Conservation (phyloP, 2,797 vertebrate genomes). For the Mionectes olivaceus region DNA sequence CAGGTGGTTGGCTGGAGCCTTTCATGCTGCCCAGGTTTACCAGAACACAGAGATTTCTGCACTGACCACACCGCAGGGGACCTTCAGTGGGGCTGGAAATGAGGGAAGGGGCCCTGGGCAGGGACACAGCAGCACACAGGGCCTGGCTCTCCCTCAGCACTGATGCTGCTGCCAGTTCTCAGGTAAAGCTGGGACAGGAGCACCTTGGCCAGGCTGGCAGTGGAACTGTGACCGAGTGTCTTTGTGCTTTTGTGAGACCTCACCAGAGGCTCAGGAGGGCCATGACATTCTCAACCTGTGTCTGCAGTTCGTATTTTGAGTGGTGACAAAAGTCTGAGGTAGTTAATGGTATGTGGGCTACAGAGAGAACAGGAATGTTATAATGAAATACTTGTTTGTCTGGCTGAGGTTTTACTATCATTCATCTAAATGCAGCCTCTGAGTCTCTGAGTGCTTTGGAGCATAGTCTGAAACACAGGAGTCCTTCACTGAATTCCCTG, state of each 20-base stretch:
- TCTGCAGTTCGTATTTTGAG: rapidly evolving
- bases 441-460: background rate
- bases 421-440: rapidly evolving
- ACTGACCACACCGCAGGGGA: rapidly evolving
- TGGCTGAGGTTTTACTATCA: background rate
- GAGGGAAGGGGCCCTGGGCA: background rate
- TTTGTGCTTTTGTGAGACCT: background rate
- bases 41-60: background rate
- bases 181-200: background rate
- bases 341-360: background rate
- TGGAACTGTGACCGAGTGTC: background rate
- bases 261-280: background rate
- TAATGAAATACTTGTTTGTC: too few species aligned
- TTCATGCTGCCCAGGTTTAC: too few species aligned
- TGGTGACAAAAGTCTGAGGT: background rate
- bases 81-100: rapidly evolving
- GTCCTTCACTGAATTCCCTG: background rate
- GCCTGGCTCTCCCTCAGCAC: background rate
- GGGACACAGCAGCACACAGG: background rate
- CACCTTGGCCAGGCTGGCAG: background rate
- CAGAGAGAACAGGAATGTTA: background rate
- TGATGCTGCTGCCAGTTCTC: background rate
- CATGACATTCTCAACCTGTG: rapidly evolving
- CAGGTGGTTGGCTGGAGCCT: background rate
- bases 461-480: background rate